Conservation (phyloP, 2,113 vertebrate genomes). For the Tetrax tetrax region DNA sequence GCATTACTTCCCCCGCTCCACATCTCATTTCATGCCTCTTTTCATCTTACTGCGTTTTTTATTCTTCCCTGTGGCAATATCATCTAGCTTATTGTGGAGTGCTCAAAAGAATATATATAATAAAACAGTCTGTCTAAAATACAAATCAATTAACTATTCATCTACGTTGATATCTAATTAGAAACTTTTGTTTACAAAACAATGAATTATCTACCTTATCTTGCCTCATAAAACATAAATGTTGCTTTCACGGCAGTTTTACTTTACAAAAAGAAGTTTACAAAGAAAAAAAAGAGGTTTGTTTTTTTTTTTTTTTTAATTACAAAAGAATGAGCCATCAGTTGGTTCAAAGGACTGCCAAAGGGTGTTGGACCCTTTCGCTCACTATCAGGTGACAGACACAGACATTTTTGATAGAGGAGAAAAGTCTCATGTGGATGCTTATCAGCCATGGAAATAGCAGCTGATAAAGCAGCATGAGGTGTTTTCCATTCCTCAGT, state of each 20-base stretch:
- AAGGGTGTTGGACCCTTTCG: background rate
- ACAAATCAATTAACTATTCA: background rate
- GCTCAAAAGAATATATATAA: background rate
- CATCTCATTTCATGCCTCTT: background rate
- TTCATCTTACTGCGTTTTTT: background rate
- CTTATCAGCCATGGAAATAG: conserved; percentile 5
- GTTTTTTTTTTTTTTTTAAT: background rate
- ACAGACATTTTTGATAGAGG: conserved; percentile 1
- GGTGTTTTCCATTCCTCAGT: background rate
- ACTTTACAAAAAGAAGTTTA: background rate
- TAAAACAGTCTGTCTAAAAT: background rate
- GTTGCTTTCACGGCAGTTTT: background rate
- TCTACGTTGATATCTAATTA: background rate
- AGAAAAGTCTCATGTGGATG: background rate
- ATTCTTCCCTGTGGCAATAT: background rate
- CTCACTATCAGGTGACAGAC: conserved; percentile 49
- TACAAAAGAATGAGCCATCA: background rate
- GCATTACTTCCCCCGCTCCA: background rate
- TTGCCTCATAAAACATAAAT: background rate
- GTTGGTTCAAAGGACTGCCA: conserved; percentile 32
- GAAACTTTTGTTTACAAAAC: background rate
- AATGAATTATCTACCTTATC: background rate
- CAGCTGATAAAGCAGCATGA: conserved; percentile 15
- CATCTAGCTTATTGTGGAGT: background rate
- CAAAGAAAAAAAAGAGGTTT: background rate